Evolutionary conservation across 2,797 vertebrate species (phyloP).

Genomic region (Thripadectes ignobilis): DNA sequence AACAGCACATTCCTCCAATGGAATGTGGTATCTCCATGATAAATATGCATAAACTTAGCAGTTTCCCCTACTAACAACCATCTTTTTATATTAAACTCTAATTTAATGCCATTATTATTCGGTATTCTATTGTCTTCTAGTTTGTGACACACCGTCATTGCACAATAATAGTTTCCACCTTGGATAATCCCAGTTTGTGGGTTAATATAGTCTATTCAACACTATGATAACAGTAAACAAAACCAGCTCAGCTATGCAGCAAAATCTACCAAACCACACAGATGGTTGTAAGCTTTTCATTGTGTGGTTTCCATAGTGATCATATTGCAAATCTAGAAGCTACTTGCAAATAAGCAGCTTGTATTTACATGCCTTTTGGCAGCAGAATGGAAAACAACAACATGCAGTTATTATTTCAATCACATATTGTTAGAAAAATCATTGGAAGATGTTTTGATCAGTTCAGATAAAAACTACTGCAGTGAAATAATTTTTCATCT

Average conservation of each 20-base stretch:
- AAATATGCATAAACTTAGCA: conserved; percentile 30
- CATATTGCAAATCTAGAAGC: conserved; percentile 82
- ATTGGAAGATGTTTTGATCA: conserved; percentile 68
- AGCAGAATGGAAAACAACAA: conserved; percentile 72
- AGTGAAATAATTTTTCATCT: conserved; percentile 46
- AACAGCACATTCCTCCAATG: conserved; percentile 21
- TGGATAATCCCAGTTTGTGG: conserved; percentile 63
- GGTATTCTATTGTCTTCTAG: conserved; percentile 76
- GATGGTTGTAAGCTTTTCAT: conserved; percentile 83
- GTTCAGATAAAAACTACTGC: conserved; percentile 57
- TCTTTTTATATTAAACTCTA: conserved; percentile 2
- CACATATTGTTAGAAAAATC: conserved; percentile 71
- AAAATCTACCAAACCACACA: conserved; percentile 79
- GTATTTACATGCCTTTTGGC: conserved; percentile 82
- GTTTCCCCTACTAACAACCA: conserved; percentile 22
- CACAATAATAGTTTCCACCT: conserved; percentile 85
- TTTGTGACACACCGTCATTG: conserved; percentile 78
- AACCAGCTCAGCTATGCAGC: conserved; percentile 78
- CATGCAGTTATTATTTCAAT: conserved; percentile 76
- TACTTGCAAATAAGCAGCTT: conserved; percentile 84
- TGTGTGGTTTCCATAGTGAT: conserved; percentile 87
- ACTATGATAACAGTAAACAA: conserved; percentile 82
- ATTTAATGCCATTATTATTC: conserved; percentile 79
- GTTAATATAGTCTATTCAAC: conserved; percentile 73
- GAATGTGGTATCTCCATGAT: conserved; percentile 34